phyloP scores from a whole-genome alignment of 2,113 vertebrate species.

The Trachemys scripta region DNA sequence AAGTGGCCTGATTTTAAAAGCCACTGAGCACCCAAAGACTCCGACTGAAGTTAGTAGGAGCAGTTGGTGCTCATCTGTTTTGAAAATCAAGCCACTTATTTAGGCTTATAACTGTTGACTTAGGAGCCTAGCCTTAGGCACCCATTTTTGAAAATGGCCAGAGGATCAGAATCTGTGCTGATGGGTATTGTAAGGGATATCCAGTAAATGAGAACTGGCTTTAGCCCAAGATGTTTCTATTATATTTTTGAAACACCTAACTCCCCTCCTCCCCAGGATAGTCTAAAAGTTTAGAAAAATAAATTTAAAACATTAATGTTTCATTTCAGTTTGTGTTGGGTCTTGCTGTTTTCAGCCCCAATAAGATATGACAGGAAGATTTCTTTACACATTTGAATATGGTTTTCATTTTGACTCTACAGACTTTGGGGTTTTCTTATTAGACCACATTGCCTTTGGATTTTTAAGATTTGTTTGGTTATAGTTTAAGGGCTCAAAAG shows the following conservation, averaged over 20 bases:
- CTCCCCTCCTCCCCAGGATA: neutral
- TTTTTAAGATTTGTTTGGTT: neutral
- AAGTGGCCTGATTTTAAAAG: neutral
- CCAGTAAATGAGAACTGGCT: neutral
- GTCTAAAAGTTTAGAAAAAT: neutral
- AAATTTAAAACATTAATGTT: neutral
- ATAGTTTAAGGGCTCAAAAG: neutral
- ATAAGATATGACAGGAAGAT: neutral
- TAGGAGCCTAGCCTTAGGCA: neutral
- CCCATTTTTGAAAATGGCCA: neutral
- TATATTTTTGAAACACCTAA: neutral
- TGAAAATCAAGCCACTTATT: neutral
- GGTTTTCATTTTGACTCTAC: neutral
- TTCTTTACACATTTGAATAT: neutral
- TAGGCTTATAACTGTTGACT: accelerated
- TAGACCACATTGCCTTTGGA: neutral
- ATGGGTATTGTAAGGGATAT: neutral
- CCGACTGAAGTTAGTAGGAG: neutral
- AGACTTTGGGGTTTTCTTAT: neutral
- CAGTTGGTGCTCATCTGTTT: neutral
- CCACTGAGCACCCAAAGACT: neutral
- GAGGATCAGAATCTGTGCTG: neutral
- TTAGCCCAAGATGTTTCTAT: neutral
- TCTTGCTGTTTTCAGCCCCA: neutral
- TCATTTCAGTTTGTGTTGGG: neutral